Conservation (phyloP, 2,797 vertebrate species). For the Pyrocephalus nanus region DNA sequence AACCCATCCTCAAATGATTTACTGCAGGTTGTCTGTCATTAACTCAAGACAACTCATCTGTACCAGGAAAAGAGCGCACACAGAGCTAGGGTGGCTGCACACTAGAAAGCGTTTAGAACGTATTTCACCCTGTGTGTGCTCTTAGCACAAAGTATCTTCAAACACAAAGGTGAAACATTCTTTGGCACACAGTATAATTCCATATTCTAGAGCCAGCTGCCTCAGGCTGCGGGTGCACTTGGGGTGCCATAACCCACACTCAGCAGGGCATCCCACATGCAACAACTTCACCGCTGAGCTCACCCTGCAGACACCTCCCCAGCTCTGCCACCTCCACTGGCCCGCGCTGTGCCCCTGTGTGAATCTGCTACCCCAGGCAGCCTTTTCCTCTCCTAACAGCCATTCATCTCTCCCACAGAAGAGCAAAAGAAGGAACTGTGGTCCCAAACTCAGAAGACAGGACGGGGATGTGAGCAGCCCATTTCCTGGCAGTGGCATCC, state of each 20-base stretch:
- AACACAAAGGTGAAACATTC: not conserved
- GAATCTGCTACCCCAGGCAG: not conserved
- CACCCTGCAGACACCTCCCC: not conserved
- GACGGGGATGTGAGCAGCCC: not conserved
- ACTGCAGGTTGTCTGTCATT: not conserved
- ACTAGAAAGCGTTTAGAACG: not conserved
- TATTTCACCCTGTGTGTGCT: not conserved
- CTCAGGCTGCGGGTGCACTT: not conserved
- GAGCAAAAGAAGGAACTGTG: not conserved
- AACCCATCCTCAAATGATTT: not conserved
- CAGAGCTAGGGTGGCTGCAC: not conserved
- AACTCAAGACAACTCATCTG: not conserved
- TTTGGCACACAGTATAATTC: not conserved
- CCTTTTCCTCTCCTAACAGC: not conserved
- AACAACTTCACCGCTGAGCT: accelerated
- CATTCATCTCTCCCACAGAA: not conserved
- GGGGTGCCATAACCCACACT: not conserved
- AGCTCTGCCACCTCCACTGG: not conserved
- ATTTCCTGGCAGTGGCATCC: constrained; percentile 17
- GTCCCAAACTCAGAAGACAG: not conserved
- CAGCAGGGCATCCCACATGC: not conserved
- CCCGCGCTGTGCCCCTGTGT: accelerated
- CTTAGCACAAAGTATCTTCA: not conserved
- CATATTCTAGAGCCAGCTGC: not conserved
- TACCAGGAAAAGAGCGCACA: not conserved